A percentile compares a stretch with the other conserved stretches of the same genome.
phyloP scores from a whole-genome alignment of 2,113 vertebrate species.

The Hyperopisus bebe region DNA sequence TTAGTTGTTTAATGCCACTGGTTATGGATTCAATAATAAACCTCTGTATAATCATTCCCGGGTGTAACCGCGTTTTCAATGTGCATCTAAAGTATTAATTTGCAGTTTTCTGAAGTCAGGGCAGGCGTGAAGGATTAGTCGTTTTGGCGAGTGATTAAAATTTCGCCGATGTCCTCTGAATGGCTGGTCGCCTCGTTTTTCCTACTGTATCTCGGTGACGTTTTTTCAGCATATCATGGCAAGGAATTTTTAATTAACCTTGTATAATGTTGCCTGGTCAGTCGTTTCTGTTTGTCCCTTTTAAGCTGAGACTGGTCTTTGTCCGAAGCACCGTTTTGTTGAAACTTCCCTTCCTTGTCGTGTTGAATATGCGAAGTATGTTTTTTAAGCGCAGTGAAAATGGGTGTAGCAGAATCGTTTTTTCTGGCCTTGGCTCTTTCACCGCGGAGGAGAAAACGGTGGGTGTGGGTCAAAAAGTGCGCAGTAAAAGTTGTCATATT shows the following conservation, averaged over 20 bases:
- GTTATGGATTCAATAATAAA: neutral
- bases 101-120: neutral
- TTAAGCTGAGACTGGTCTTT: neutral
- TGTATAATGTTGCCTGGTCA: neutral
- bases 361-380: neutral
- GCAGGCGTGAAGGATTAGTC: neutral
- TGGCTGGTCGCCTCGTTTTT: neutral
- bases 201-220: neutral
- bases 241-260: neutral
- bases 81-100: neutral
- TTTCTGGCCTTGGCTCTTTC: neutral
- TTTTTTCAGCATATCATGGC: neutral
- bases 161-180: neutral
- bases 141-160: neutral
- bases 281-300: neutral
- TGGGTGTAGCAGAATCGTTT: neutral
- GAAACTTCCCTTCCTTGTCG: neutral
- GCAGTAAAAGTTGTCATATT: slow-evolving; percentile 11
- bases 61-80: neutral
- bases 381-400: neutral
- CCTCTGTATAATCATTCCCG: too few species aligned
- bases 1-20: neutral
- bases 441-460: neutral
- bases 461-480: neutral
- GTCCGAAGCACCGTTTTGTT: neutral